phyloP scores from a whole-genome alignment of 2,797 vertebrate genomes.

The Lophius americanus region DNA sequence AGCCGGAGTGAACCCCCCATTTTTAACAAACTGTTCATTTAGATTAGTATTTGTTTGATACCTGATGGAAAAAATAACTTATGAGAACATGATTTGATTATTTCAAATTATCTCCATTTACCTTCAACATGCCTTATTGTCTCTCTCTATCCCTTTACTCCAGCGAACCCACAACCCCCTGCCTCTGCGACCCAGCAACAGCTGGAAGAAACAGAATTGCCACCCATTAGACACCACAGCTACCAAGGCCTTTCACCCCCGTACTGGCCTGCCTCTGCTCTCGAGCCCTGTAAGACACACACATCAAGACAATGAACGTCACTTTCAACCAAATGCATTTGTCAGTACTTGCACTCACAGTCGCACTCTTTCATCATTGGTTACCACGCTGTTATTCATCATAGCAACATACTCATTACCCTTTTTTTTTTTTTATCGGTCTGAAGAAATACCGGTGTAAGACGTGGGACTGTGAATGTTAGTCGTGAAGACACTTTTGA shows the following conservation, averaged over 20 bases:
- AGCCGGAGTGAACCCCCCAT: background rate
- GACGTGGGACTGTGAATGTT: constrained; percentile 17
- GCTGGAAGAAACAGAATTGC: constrained; percentile 90
- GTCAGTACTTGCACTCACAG: constrained; percentile 37
- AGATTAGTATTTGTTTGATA: background rate
- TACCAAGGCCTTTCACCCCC: constrained; percentile 96
- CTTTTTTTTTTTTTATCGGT: constrained; percentile 27
- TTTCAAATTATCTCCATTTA: constrained; percentile 7
- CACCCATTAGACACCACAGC: constrained; percentile 91
- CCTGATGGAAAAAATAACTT: background rate
- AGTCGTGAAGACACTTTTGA: constrained; percentile 29
- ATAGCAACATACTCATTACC: constrained; percentile 19
- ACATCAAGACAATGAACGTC: background rate
- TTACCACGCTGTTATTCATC: constrained; percentile 33
- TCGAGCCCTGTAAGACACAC: constrained; percentile 93
- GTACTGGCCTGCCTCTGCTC: constrained; percentile 96
- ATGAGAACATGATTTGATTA: background rate
- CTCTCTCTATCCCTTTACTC: constrained; percentile 20
- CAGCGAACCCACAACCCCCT: constrained; percentile 83
- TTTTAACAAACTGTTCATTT: background rate
- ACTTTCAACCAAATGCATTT: constrained; percentile 10
- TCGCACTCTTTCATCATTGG: constrained; percentile 2
- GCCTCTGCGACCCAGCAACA: constrained; percentile 86
- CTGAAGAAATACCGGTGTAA: constrained; percentile 23
- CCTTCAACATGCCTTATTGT: constrained; percentile 16